These are phyloP conservation scores for Stenurella melanura DNA, from an alignment of 2,888 invertebrate genomes.

Conservation along the genomic window DNA sequence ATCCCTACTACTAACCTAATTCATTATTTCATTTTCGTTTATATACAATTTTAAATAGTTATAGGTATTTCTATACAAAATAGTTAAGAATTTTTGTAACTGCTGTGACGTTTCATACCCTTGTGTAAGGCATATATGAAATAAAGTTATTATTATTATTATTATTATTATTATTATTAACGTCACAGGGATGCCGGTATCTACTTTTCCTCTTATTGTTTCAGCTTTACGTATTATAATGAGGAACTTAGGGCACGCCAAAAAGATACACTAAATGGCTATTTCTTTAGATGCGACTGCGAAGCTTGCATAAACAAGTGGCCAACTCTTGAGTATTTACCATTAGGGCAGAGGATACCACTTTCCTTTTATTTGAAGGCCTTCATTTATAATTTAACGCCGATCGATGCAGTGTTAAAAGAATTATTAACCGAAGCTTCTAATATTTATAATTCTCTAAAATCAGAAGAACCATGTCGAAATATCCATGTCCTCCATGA, in stretches of 20 bases:
- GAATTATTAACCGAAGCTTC: not conserved
- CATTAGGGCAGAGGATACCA: not conserved
- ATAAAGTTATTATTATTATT: too few relatives aligned
- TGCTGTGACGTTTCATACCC: too few relatives aligned
- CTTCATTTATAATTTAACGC: not conserved
- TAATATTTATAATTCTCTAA: not conserved
- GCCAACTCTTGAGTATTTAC: not conserved
- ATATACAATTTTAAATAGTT: too few relatives aligned
- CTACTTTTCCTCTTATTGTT: too few relatives aligned
- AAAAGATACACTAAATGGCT: not conserved
- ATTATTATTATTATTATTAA: too few relatives aligned
- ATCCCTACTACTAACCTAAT: too few relatives aligned
- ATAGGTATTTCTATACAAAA: too few relatives aligned
- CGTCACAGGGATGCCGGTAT: too few relatives aligned
- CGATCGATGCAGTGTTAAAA: not conserved
- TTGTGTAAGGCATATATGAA: too few relatives aligned
- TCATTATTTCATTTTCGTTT: too few relatives aligned
- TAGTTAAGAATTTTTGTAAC: too few relatives aligned
- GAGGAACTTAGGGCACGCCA: not conserved
- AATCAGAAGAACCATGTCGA: not conserved
- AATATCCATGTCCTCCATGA: not conserved
- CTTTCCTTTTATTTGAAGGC: not conserved
- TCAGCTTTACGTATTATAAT: not conserved
- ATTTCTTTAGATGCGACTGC: not conserved
- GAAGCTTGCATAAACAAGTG: not conserved